These are phyloP conservation scores for Diadegma fenestrale DNA, from an alignment of 2,888 invertebrate genomes.

Conservation along the genomic window DNA sequence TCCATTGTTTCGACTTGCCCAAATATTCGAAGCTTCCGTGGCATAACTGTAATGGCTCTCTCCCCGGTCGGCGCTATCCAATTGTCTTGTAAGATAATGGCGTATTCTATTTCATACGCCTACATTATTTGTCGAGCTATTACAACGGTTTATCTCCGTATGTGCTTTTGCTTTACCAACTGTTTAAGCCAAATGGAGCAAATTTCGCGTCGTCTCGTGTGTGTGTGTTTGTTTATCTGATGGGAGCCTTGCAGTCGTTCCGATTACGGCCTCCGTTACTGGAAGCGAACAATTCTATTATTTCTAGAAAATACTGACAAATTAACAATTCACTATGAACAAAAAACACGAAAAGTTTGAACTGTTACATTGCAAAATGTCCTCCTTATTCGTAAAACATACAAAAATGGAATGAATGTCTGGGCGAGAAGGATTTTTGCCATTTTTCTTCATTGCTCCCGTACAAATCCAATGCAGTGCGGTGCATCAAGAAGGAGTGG, in stretches of 20 bases:
- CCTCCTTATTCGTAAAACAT: no score
- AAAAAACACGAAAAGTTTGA: not conserved
- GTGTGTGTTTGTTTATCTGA: not conserved
- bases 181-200: not conserved
- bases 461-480: no score
- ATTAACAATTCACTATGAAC: no score
- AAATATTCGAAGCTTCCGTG: conserved; percentile 26
- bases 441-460: no score
- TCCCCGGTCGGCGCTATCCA: conserved; percentile 73
- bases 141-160: conserved; percentile 72
- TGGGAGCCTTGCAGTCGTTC: not conserved
- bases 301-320: not conserved
- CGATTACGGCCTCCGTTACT: not conserved
- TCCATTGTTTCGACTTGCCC: conserved; percentile 67
- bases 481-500: no score
- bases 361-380: not conserved
- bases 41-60: conserved; percentile 57
- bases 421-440: no score
- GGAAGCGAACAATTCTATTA: not conserved
- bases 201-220: not conserved
- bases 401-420: no score
- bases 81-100: conserved; percentile 74
- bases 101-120: conserved; percentile 74
- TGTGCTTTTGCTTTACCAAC: conserved; percentile 2
- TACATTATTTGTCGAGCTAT: conserved; percentile 77